These are phyloP conservation scores for Heptranchias perlo DNA, from an alignment of 2,113 vertebrate species.

Conservation along the genomic window DNA sequence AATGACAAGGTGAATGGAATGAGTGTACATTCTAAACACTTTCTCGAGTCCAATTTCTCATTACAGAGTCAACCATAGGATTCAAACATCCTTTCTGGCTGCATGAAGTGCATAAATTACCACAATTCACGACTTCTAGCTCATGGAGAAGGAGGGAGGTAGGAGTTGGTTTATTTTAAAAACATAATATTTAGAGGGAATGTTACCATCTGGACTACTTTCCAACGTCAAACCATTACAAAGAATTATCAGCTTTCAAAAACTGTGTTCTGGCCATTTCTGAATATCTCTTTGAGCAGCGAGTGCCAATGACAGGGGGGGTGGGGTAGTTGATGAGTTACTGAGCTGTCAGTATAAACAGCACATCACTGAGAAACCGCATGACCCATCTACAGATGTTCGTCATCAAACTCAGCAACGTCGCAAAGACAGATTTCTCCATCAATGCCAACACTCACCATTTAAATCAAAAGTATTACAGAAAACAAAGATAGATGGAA, in stretches of 20 bases:
- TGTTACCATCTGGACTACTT: not conserved
- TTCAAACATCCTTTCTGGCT: not conserved
- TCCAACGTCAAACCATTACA: not conserved
- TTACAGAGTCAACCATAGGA: not conserved
- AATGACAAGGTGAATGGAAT: not conserved
- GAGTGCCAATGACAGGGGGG: not conserved
- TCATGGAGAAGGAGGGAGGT: not conserved
- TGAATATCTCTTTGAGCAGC: not conserved
- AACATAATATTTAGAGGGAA: constrained; percentile 10
- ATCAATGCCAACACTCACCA: not conserved
- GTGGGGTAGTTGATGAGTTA: too few species aligned
- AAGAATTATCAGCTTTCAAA: not conserved
- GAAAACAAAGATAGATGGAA: not conserved
- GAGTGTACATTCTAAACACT: not conserved
- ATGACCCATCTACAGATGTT: not conserved
- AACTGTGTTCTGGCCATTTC: not conserved
- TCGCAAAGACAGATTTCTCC: not conserved
- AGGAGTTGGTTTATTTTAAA: constrained; percentile 15
- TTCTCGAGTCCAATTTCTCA: not conserved
- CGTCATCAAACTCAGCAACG: not conserved
- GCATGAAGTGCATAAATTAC: not conserved
- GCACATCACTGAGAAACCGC: not conserved
- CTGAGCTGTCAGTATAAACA: not conserved
- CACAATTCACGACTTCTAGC: not conserved
- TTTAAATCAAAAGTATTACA: not conserved